Evolutionary conservation across 2,797 vertebrate genomes (phyloP).

Genomic region (Mormyrus hasselquistii): DNA sequence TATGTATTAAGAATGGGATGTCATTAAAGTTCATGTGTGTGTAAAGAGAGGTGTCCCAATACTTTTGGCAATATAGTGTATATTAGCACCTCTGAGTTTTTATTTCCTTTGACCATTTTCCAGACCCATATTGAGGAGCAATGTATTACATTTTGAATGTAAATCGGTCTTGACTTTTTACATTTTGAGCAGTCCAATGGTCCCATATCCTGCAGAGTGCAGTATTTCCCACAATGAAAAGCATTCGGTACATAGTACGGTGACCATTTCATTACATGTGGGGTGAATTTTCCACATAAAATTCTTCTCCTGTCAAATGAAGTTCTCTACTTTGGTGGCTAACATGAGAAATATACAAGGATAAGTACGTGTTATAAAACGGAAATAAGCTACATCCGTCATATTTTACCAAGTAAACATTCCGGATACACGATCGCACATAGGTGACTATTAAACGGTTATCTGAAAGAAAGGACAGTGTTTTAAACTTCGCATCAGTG

Average conservation of each 20-base stretch:
- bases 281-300: not conserved
- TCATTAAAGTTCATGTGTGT: not conserved
- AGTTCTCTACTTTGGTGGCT: not conserved
- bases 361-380: not conserved
- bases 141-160: not conserved
- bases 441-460: not conserved
- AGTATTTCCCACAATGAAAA: slow-evolving; percentile 4
- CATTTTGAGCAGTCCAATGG: not conserved
- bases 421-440: not conserved
- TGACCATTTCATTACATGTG: not conserved
- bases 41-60: not conserved
- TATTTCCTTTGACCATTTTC: not conserved
- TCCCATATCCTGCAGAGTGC: slow-evolving; percentile 4
- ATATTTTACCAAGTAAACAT: not conserved
- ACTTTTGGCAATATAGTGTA: not conserved
- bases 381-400: not conserved
- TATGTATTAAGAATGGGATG: not conserved
- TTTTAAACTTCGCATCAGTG: not conserved
- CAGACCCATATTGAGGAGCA: not conserved
- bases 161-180: not conserved
- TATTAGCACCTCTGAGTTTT: not conserved
- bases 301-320: not conserved
- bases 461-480: not conserved
- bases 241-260: not conserved
- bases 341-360: not conserved